Base-by-base conservation (phyloP, 2,888 invertebrate genomes). In the Tetragonula carbonaria region DNA sequence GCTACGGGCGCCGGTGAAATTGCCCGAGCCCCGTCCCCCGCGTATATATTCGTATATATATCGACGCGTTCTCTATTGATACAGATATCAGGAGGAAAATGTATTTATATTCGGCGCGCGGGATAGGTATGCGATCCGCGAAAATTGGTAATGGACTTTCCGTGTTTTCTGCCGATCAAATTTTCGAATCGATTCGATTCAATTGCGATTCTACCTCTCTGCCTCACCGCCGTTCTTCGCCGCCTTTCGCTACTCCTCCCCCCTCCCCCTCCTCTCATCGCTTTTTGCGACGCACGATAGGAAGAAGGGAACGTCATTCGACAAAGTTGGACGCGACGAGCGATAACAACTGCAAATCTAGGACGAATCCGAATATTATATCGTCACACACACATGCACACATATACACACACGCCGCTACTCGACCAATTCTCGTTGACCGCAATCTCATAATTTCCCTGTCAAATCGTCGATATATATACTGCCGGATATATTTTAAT, bases 101-200 rank as follows among this genome's bases (percentile, higher is more conserved):
- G 83, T 83, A 87, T 86, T 87, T 86, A 87, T 90, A 88, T 83
- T 87, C 82, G 74, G 71, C 76, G 65, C 87, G 87, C 33, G 38
- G 73, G 71, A 74, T 82, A 82, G 82, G 73, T 85, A 85, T 85
- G 82, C 87, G 85, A 83, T 74, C 85, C 87, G 45, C 45, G 80
- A 88, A 92, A 92, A 92, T 92, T 92, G 92, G 92, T 92, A 92
- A 92, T 92, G 92, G 92, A 91, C 89, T 92, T 92, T 92, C 84
- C 92, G 87, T 92, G 92, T 92, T 91, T 89, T 86, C 84, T 62
- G 81, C 72, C 67, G 86, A 73, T 82, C 72, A 73, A 82, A 81
- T 85, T 85, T 81, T 82, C 53, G 73, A 83, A 83, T 76, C 73
- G 63, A 73, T 72, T 74, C 85, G 80, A 57, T 78, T 74, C 76